Conservation (phyloP, 2,797 vertebrate species). For the Cuniculus paca region DNA sequence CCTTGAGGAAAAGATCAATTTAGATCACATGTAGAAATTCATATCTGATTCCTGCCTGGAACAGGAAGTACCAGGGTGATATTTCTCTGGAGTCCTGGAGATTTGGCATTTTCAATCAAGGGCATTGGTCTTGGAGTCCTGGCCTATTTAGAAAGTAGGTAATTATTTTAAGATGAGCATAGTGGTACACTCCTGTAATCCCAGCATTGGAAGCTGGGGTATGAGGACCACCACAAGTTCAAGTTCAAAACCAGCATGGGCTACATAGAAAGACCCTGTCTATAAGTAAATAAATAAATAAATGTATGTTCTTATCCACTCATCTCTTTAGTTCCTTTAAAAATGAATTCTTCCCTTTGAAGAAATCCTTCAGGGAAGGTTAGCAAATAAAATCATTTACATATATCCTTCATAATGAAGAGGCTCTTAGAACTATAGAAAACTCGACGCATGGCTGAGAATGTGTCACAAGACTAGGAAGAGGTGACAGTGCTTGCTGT, state of each 20-base stretch:
- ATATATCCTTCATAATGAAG: neutral
- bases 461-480: slow-evolving; percentile 57
- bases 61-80: neutral
- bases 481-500: slow-evolving; percentile 49
- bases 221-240: neutral
- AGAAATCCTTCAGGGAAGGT: slow-evolving; percentile 40
- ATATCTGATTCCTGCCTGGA: neutral
- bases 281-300: neutral
- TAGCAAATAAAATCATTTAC: slow-evolving; percentile 21
- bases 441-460: neutral
- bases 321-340: neutral
- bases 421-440: slow-evolving; percentile 4
- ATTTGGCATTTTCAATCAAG: neutral
- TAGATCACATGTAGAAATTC: neutral
- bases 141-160: neutral
- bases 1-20: slow-evolving; percentile 15
- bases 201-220: neutral
- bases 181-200: neutral
- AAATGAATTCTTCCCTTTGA: slow-evolving; percentile 31
- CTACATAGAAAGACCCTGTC: neutral
- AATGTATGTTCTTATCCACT: neutral
- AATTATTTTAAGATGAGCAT: neutral
- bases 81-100: neutral
- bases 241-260: neutral
- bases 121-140: neutral